These are phyloP conservation scores for Rhamphomyia laevipes DNA, from an alignment of 2,888 invertebrate genomes.

Conservation along the genomic window DNA sequence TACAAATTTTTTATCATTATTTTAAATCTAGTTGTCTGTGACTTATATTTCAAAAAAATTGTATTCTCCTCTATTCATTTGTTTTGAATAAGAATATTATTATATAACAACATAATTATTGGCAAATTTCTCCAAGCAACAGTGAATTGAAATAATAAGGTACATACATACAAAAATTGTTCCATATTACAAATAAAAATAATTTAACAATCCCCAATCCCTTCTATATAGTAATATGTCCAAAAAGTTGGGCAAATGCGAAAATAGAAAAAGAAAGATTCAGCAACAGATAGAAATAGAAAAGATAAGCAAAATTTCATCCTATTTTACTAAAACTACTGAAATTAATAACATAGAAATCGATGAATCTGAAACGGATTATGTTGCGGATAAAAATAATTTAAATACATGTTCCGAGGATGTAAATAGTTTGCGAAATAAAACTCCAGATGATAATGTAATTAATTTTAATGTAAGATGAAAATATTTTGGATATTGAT, in stretches of 20 bases:
- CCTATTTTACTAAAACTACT: slow-evolving; percentile 1
- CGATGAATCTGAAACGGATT: not conserved
- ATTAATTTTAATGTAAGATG: not conserved
- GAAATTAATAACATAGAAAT: not conserved
- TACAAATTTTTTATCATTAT: not conserved
- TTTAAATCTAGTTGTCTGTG: not conserved
- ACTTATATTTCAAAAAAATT: not conserved
- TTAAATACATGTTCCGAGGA: not conserved
- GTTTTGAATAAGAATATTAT: not conserved
- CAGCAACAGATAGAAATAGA: not conserved
- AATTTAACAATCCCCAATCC: not conserved
- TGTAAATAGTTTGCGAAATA: not conserved
- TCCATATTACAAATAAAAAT: not conserved
- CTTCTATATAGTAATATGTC: not conserved
- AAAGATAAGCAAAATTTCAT: not conserved
- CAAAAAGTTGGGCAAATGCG: not conserved
- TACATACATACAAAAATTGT: not conserved
- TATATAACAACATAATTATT: not conserved
- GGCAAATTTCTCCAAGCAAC: not conserved
- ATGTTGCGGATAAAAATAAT: not conserved
- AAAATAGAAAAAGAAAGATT: not conserved
- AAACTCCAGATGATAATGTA: not conserved
- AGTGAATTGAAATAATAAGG: not conserved
- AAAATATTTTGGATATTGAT: slow-evolving; percentile 1
- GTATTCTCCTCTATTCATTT: not conserved